Conservation (phyloP, 2,888 invertebrate genomes). For the Helobdella robusta region DNA sequence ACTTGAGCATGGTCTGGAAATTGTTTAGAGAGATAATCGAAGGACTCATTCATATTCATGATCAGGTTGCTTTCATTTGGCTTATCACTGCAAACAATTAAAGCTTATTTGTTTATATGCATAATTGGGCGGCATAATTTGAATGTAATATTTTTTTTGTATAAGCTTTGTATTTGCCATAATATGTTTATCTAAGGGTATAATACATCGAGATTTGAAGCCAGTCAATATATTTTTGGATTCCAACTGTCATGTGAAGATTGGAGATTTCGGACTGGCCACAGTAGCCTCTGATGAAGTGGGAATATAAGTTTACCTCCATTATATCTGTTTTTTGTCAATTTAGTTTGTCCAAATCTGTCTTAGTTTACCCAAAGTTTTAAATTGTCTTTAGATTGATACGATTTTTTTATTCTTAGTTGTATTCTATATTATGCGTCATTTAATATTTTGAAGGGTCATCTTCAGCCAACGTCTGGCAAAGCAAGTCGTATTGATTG, state of each 20-base stretch:
- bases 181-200: conserved; percentile 47
- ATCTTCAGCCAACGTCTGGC: too few species aligned
- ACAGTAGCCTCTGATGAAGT: conserved; percentile 32
- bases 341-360: not conserved
- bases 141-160: not conserved
- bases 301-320: too few species aligned
- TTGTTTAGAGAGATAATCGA: conserved; percentile 89
- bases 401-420: too few species aligned
- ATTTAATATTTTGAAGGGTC: too few species aligned
- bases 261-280: conserved; percentile 37
- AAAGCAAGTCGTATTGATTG: not conserved
- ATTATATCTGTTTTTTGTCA: not conserved
- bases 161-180: not conserved
- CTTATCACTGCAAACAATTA: not conserved
- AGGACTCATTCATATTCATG: conserved; percentile 80
- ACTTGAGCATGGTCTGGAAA: conserved; percentile 74
- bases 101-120: not conserved
- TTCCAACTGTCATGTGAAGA: conserved; percentile 61
- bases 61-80: conserved; percentile 60
- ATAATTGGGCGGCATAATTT: not conserved
- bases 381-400: too few species aligned
- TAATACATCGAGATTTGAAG: conserved; percentile 51
- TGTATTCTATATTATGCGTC: too few species aligned
- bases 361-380: not conserved
- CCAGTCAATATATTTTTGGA: conserved; percentile 87